Base-by-base conservation (phyloP, 1,140 invertebrate genomes). In the Lamellibrachia luymesi region DNA sequence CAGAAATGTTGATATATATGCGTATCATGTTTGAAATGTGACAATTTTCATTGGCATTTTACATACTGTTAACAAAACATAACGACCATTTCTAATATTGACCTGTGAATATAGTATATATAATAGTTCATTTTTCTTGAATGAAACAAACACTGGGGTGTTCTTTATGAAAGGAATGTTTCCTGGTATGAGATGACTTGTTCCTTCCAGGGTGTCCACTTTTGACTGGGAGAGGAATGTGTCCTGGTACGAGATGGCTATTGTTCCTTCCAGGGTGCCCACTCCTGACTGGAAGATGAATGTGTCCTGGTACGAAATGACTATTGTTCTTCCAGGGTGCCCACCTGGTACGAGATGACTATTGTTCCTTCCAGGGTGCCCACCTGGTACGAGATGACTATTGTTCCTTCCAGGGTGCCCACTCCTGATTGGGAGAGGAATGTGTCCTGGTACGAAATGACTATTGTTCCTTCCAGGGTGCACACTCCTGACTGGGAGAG, bases 121-220 rank as follows among this genome's bases (percentile, higher is more conserved):
- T 38, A 38, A 38, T 38, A 38, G 38, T 38, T 38, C 38, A 38
- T 38, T 38, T 38, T 38, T 38, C 38, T 38, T 38, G 38, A 38
- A 38, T 38, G 38, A 38, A 38, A 38, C 38, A 38, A 38, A 38
- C 38, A 38, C 38, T 38, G 50, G 89, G 95, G 1, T 94, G 95
- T 90, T 95, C 95, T 90, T 95, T 95, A 25, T 92, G 89, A 95
- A 1, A 94, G 95, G 90, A 95, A 96, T 90, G 95, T 95, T 22
- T 92, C 94, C 4, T 96, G 95, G 95, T 93, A 94, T 38, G 38
- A 38, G 38, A 38, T 38, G 38, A 38, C 38, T 91, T 93, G 93
- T 94, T 93, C 38, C 93, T 96, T 97, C 38, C 95, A 98, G 98
- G n/a, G 98, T 98, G 96, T 98, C 98, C 17, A 98, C 98, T 0